phyloP scores from a whole-genome alignment of 2,113 vertebrate genomes.

The Pteronura brasiliensis region DNA sequence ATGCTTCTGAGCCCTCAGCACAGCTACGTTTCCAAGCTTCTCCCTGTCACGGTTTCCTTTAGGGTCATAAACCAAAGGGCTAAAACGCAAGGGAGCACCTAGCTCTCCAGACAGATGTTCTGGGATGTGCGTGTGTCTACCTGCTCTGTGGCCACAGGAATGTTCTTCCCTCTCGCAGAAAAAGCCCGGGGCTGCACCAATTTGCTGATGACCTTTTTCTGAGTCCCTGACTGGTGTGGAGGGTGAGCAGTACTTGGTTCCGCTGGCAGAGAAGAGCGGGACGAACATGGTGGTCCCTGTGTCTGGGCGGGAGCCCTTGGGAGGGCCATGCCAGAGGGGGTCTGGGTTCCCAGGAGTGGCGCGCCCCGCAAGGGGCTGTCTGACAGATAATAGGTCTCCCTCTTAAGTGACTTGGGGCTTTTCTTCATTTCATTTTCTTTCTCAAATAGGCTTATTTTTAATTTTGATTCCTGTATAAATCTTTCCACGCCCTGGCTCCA shows the following conservation, averaged over 20 bases:
- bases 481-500: constrained; percentile 70
- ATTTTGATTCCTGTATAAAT: constrained; percentile 85
- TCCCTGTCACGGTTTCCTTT: rapidly evolving
- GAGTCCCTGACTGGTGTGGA: not conserved
- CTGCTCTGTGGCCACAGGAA: constrained; percentile 76
- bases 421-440: constrained; percentile 52
- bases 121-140: not conserved
- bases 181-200: constrained; percentile 48
- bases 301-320: rapidly evolving
- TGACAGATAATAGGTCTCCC: constrained; percentile 90
- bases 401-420: constrained; percentile 85
- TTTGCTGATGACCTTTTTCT: constrained; percentile 28
- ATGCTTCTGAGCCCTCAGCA: not conserved
- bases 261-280: not conserved
- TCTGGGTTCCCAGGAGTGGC: constrained; percentile 80
- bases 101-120: rapidly evolving
- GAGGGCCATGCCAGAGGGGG: not conserved
- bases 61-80: not conserved
- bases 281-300: rapidly evolving
- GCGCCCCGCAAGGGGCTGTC: constrained; percentile 83
- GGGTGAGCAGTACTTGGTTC: not conserved
- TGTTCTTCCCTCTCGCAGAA: constrained; percentile 55
- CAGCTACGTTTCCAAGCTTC: rapidly evolving
- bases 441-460: constrained; percentile 85
- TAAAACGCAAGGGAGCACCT: not conserved